Conservation (phyloP, 2,113 vertebrate genomes). For the Aramus guarauna region DNA sequence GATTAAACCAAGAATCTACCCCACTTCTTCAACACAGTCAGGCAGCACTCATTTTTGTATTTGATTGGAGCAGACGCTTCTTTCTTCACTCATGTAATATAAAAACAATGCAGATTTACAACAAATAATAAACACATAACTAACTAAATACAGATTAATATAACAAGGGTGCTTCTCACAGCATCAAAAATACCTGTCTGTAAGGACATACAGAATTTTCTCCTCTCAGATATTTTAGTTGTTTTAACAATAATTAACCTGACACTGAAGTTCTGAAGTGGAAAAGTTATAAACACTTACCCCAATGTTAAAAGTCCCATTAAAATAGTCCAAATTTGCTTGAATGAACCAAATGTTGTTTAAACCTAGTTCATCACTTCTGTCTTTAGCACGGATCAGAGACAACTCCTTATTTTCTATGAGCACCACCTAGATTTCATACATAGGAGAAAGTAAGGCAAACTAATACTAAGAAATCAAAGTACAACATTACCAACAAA, state of each 20-base stretch:
- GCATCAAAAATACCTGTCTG: neutral
- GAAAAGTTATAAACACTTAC: slow-evolving; percentile 76
- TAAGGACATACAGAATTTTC: neutral
- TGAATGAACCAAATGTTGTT: slow-evolving; percentile 93
- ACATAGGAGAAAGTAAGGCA: neutral
- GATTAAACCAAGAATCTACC: neutral
- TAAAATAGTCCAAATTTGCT: slow-evolving; percentile 95
- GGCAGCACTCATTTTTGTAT: neutral
- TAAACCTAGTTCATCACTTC: slow-evolving; percentile 84
- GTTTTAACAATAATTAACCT: neutral
- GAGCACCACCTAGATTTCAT: slow-evolving; percentile 82
- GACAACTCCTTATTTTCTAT: slow-evolving; percentile 98
- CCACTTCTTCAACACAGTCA: neutral
- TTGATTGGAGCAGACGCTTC: neutral
- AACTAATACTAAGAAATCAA: neutral
- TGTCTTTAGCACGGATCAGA: slow-evolving; percentile 85
- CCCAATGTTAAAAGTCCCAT: slow-evolving; percentile 89
- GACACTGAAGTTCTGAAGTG: neutral
- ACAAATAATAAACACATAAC: neutral
- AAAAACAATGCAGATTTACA: neutral
- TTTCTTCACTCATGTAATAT: neutral
- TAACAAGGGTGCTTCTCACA: neutral
- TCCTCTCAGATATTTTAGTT: neutral
- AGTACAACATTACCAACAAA: neutral
- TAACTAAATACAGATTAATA: neutral